A percentile compares a stretch with the other conserved stretches of the same genome.
Evolutionary conservation across 2,888 invertebrate genomes (phyloP).

Genomic region (Lithophane leautieri): DNA sequence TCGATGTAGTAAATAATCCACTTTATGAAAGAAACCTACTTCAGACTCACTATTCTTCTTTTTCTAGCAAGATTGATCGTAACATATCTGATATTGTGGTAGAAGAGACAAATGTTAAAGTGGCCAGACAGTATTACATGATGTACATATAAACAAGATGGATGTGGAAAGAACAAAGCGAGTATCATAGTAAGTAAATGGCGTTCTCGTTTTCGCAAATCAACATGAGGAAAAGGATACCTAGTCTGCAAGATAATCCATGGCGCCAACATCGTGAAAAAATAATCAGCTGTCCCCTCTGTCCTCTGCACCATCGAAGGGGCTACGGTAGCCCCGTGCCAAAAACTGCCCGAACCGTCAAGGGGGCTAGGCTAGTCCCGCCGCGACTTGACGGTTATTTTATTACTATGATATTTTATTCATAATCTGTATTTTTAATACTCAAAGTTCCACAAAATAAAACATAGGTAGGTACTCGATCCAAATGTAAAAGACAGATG

Average conservation of each 20-base stretch:
- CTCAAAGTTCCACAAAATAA: neutral
- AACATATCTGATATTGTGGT: constrained; percentile 13
- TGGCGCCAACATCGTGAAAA: neutral
- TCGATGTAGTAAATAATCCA: constrained; percentile 31
- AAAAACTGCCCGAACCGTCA: no score
- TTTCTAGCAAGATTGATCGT: constrained; percentile 35
- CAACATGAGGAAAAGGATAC: neutral
- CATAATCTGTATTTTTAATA: no score
- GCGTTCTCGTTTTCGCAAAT: neutral
- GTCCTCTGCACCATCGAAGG: no score
- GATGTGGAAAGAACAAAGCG: neutral
- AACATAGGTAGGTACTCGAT: neutral
- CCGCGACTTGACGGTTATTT: no score
- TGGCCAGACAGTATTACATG: constrained; percentile 11
- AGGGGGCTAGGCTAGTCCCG: no score
- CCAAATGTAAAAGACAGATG: neutral
- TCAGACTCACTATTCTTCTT: neutral
- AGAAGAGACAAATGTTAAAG: constrained; percentile 2
- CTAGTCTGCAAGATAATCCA: neutral
- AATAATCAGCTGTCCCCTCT: no score
- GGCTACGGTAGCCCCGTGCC: no score
- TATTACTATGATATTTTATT: no score
- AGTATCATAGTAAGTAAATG: constrained; percentile 2
- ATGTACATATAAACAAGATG: constrained; percentile 15
- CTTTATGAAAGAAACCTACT: constrained; percentile 25